Evolutionary conservation across 1,140 invertebrate species (phyloP).

Genomic region (Magallana angulata): DNA sequence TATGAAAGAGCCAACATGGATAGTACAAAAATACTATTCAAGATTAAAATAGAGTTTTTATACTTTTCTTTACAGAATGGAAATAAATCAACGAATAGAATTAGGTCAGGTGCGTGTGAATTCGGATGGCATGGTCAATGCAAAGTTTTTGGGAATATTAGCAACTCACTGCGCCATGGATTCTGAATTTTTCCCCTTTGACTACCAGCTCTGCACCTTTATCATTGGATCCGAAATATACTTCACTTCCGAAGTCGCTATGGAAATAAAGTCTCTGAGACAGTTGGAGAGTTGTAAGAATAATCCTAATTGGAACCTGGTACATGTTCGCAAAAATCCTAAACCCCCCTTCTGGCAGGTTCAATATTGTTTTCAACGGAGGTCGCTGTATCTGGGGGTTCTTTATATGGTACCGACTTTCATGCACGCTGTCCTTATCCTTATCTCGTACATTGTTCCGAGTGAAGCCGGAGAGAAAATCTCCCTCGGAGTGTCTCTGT

Average conservation of each 20-base stretch:
- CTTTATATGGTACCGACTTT: background rate
- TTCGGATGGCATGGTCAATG: background rate
- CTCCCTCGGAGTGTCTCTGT: conserved; percentile 38
- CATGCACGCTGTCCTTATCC: conserved; percentile 14
- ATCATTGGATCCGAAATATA: background rate
- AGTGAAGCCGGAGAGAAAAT: conserved; percentile 36
- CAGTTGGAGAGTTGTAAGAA: background rate
- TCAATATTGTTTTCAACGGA: conserved; percentile 17
- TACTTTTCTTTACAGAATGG: background rate
- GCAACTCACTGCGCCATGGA: background rate
- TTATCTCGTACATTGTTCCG: conserved; percentile 3
- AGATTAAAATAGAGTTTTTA: too few relatives aligned
- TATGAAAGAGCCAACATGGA: too few relatives aligned
- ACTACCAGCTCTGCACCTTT: conserved; percentile 12
- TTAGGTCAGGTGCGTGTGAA: background rate
- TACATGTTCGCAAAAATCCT: background rate
- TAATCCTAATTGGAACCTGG: conserved; percentile 8
- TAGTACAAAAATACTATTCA: too few relatives aligned
- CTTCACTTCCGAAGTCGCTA: background rate
- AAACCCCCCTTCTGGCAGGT: background rate
- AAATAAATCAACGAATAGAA: background rate
- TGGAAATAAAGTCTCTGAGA: background rate
- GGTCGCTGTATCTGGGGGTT: background rate
- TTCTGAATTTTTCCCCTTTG: conserved; percentile 1
- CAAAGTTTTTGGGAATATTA: background rate